Conservation (phyloP, 2,888 invertebrate species). For the Taphrorychus bicolor region DNA sequence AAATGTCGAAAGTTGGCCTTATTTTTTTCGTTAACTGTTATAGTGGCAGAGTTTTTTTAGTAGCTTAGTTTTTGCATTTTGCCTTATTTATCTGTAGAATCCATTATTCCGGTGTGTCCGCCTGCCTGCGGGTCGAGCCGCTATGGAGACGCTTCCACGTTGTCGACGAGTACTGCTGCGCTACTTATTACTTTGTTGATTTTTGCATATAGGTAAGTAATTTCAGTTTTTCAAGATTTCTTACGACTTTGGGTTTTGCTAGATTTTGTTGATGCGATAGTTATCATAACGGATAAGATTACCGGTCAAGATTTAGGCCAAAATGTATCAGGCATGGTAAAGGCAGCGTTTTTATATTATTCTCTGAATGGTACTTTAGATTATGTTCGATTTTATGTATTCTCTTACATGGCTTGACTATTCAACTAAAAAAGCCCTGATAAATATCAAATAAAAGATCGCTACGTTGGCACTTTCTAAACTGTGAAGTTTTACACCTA, state of each 20-base stretch:
- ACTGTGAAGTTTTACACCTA: too few relatives aligned
- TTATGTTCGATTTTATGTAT: too few relatives aligned
- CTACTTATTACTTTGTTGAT: conserved; percentile 62
- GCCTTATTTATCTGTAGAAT: conserved; percentile 67
- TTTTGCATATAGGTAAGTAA: conserved; percentile 60
- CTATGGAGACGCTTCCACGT: conserved; percentile 65
- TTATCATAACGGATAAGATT: background rate
- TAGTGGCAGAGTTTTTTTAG: background rate
- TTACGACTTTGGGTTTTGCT: conserved; percentile 41
- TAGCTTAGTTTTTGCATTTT: conserved; percentile 10
- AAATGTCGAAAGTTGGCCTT: background rate
- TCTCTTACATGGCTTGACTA: too few relatives aligned
- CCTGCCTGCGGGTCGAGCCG: conserved; percentile 84
- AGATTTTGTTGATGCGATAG: background rate
- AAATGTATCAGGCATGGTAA: too few relatives aligned
- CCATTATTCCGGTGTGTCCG: conserved; percentile 90
- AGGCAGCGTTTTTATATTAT: too few relatives aligned
- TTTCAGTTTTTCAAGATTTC: conserved; percentile 39
- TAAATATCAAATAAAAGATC: too few relatives aligned
- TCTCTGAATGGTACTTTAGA: too few relatives aligned
- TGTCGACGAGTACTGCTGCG: conserved; percentile 63
- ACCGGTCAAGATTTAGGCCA: too few relatives aligned
- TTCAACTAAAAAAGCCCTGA: too few relatives aligned
- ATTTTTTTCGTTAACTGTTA: conserved; percentile 6
- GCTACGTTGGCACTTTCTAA: too few relatives aligned